These are phyloP conservation scores for Solen grandis DNA, from an alignment of 1,140 invertebrate species.

Conservation along the genomic window DNA sequence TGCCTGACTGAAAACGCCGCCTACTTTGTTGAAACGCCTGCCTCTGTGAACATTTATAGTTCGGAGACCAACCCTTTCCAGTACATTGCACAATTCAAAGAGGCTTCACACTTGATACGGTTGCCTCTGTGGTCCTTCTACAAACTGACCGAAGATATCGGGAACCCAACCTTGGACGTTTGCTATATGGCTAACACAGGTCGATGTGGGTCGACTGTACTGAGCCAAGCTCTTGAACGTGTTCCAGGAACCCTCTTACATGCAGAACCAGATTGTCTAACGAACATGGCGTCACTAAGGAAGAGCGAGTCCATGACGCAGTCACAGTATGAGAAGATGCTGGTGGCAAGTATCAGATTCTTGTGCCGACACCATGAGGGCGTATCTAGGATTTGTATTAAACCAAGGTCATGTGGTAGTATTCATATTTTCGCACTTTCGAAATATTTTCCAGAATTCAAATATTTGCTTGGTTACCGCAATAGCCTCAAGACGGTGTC, in stretches of 20 bases:
- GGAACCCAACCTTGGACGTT: not conserved
- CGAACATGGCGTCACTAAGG: not conserved
- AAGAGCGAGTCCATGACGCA: not conserved
- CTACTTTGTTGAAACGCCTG: conserved; percentile 10
- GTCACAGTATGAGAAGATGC: conserved; percentile 3
- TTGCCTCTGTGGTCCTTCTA: not conserved
- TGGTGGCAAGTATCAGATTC: not conserved
- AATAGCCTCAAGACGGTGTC: conserved; percentile 27
- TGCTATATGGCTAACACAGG: conserved; percentile 30
- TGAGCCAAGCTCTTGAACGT: not conserved
- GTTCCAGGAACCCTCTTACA: conserved; percentile 9
- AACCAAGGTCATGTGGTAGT: conserved; percentile 3
- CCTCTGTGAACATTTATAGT: not conserved
- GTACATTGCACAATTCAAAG: conserved; percentile 21
- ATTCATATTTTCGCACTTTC: not conserved
- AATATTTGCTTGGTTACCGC: conserved; percentile 10
- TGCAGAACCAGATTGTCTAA: conserved; percentile 28
- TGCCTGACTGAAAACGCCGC: not conserved
- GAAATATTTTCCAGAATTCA: not conserved
- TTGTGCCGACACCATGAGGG: not conserved
- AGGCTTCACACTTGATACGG: not conserved
- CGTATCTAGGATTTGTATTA: not conserved
- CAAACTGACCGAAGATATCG: not conserved
- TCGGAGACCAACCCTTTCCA: not conserved
- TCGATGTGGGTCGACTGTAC: conserved; percentile 15